Evolutionary conservation across 2,113 vertebrate genomes (phyloP).

Genomic region (Psittacus erithacus): DNA sequence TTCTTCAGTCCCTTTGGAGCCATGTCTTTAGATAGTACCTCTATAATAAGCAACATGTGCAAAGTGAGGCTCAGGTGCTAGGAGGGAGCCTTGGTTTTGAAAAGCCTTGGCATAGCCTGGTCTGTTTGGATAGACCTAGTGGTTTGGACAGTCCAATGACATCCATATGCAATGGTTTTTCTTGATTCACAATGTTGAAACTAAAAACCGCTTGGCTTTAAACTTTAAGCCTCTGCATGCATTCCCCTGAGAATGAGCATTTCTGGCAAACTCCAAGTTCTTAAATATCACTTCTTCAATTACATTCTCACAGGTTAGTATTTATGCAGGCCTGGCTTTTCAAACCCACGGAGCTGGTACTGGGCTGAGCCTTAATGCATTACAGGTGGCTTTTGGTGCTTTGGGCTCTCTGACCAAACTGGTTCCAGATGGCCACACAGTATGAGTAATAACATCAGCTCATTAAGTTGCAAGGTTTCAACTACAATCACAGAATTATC

Average conservation of each 20-base stretch:
- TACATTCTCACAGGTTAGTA: constrained; percentile 81
- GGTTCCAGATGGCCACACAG: constrained; percentile 84
- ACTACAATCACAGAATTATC: constrained; percentile 73
- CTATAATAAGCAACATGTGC: not conserved
- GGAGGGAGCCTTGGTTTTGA: constrained; percentile 1
- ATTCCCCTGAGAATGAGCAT: constrained; percentile 72
- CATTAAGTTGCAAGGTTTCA: constrained; percentile 75
- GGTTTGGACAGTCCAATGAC: constrained; percentile 46
- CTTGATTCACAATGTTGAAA: constrained; percentile 73
- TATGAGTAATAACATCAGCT: constrained; percentile 76
- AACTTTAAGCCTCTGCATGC: constrained; percentile 72
- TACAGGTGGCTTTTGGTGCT: constrained; percentile 79
- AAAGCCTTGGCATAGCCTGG: constrained; percentile 13
- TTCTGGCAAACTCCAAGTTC: constrained; percentile 76
- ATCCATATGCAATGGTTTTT: constrained; percentile 67
- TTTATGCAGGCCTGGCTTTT: constrained; percentile 76
- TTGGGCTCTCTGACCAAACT: constrained; percentile 76
- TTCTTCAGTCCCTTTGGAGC: not conserved
- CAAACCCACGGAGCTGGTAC: constrained; percentile 69
- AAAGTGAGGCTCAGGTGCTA: constrained; percentile 9
- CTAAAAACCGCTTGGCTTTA: constrained; percentile 73
- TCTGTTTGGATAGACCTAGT: not conserved
- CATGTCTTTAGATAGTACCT: not conserved
- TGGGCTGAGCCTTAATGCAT: constrained; percentile 80
- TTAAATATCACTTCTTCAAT: constrained; percentile 84